Conservation (phyloP, 2,888 invertebrate species). For the Petrolisthes manimaculis region DNA sequence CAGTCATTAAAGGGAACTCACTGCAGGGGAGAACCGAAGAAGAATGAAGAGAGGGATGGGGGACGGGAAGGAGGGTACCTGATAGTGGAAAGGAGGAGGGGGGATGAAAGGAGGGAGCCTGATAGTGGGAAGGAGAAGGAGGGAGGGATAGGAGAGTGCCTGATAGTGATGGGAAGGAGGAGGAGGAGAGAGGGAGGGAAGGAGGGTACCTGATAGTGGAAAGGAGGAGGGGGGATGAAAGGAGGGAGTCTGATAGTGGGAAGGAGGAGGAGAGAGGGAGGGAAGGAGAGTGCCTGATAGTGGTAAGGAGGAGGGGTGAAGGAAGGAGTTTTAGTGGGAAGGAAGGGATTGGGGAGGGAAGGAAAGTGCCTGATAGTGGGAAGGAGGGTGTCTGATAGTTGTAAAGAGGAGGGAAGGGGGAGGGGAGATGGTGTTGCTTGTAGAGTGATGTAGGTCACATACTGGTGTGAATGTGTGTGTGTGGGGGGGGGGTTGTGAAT, state of each 20-base stretch:
- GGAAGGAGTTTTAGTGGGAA: too few relatives aligned
- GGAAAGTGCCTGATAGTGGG: too few relatives aligned
- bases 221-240: neutral
- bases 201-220: neutral
- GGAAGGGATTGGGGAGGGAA: too few relatives aligned
- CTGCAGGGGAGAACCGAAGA: neutral
- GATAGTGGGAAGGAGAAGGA: neutral
- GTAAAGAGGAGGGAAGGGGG: too few relatives aligned
- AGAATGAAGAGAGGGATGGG: slow-evolving; percentile 4
- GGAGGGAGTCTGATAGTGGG: neutral
- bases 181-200: neutral
- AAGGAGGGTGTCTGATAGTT: too few relatives aligned
- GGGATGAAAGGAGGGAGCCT: neutral
- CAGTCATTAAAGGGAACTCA: too few relatives aligned
- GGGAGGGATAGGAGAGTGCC: neutral
- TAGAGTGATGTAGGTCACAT: too few relatives aligned
- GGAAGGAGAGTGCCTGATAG: neutral
- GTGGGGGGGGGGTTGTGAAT: too few relatives aligned
- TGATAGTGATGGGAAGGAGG: neutral
- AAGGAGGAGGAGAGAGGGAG: neutral
- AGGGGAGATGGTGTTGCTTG: too few relatives aligned
- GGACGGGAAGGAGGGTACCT: neutral
- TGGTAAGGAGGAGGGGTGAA: too few relatives aligned
- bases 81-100: neutral
- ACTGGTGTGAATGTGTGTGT: too few relatives aligned